A percentile compares a stretch with the other conserved stretches of the same genome.
These are phyloP conservation scores for Aromia moschata DNA, from an alignment of 2,888 invertebrate genomes.

Conservation along the genomic window DNA sequence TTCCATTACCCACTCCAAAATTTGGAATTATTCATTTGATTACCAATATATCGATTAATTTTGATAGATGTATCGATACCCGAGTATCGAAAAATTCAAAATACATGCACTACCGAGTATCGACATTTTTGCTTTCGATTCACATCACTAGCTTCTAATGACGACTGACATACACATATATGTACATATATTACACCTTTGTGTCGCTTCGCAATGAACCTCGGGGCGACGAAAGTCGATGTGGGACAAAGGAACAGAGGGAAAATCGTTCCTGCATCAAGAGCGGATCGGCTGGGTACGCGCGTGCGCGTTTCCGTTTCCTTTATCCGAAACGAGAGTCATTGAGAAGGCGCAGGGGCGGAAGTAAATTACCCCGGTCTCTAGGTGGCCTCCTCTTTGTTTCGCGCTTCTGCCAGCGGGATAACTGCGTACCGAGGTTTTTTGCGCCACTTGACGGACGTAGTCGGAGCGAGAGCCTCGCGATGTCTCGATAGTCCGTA, in stretches of 20 bases:
- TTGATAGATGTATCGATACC: too few species aligned
- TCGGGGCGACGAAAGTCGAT: neutral
- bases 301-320: slow-evolving; percentile 7
- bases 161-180: neutral
- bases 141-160: neutral
- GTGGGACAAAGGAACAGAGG: neutral
- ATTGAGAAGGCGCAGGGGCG: neutral
- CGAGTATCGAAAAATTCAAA: neutral
- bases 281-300: neutral
- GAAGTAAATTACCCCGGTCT: neutral
- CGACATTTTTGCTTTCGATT: neutral
- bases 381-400: neutral
- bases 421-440: too few species aligned
- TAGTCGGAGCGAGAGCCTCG: too few species aligned
- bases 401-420: too few species aligned
- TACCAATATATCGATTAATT: neutral
- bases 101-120: neutral
- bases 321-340: neutral
- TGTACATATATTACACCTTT: too few species aligned
- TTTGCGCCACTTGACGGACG: too few species aligned
- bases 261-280: neutral
- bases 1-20: too few species aligned
- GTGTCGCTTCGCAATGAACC: too few species aligned
- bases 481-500: too few species aligned
- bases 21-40: too few species aligned